A percentile compares a stretch with the other conserved stretches of the same genome.
Evolutionary conservation across 2,797 vertebrate species (phyloP).

Genomic region (Aselliscus stoliczkanus): DNA sequence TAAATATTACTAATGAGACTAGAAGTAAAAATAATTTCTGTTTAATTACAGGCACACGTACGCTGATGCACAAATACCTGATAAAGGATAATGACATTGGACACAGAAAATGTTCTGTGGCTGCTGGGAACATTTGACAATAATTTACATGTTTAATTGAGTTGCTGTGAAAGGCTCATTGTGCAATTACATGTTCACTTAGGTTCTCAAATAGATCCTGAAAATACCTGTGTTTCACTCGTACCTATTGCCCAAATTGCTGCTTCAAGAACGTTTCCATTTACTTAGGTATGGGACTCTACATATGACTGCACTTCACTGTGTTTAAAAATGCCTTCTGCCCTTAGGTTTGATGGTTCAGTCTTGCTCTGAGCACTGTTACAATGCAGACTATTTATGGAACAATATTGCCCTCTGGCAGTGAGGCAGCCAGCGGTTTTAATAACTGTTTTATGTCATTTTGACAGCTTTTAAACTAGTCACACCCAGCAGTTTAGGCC

Average conservation of each 20-base stretch:
- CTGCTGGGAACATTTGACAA: constrained; percentile 41
- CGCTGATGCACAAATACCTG: constrained; percentile 33
- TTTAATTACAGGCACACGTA: constrained; percentile 64
- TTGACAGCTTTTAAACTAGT: constrained; percentile 80
- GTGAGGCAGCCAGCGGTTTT: constrained; percentile 75
- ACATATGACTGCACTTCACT: constrained; percentile 56
- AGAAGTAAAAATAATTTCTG: constrained; percentile 61
- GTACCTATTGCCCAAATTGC: constrained; percentile 60
- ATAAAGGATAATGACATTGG: constrained; percentile 51
- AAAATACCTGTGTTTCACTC: constrained; percentile 53
- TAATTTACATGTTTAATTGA: constrained; percentile 72
- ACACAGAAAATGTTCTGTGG: constrained; percentile 36
- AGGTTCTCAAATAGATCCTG: constrained; percentile 47
- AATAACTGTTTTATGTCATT: constrained; percentile 80
- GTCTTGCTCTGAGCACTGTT: constrained; percentile 61
- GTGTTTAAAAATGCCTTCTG: constrained; percentile 65
- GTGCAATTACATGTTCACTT: constrained; percentile 51
- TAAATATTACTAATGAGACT: constrained; percentile 52
- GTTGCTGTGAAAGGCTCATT: constrained; percentile 47
- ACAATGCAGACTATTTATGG: constrained; percentile 71
- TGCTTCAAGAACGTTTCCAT: constrained; percentile 44
- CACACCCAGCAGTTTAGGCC: constrained; percentile 78
- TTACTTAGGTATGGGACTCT: constrained; percentile 52
- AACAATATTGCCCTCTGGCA: constrained; percentile 80
- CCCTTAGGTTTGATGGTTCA: constrained; percentile 62